Conservation (phyloP, 2,113 vertebrate species). For the Chamaetylas fuelleborni region DNA sequence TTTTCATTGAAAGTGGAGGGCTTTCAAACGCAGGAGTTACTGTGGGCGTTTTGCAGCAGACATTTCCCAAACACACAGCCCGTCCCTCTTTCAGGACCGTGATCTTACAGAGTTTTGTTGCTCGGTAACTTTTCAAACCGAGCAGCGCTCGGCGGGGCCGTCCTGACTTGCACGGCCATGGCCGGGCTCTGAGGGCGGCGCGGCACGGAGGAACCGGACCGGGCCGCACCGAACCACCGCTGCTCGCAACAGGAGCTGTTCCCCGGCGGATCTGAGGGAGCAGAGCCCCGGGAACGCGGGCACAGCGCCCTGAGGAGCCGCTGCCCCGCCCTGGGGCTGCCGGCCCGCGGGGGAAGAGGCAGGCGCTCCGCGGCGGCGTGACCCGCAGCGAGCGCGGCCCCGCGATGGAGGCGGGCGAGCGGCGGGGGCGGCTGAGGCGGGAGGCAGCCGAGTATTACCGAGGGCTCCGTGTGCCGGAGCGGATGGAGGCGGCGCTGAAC, state of each 20-base stretch:
- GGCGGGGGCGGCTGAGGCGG: neutral
- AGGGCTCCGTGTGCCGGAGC: slow-evolving; percentile 59
- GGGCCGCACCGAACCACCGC: no score
- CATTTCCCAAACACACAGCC: slow-evolving; percentile 19
- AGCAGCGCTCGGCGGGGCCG: neutral
- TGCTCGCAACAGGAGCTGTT: no score
- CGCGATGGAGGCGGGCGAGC: neutral
- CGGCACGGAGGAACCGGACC: neutral
- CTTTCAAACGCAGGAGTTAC: slow-evolving; percentile 33
- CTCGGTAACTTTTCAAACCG: neutral
- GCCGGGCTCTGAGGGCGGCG: neutral
- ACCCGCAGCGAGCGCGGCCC: neutral
- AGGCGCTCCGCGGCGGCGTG: neutral
- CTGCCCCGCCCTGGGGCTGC: no score
- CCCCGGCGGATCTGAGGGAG: no score
- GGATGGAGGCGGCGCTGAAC: slow-evolving; percentile 78
- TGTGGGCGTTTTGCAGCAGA: neutral
- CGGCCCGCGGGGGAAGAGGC: neutral
- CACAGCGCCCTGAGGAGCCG: no score
- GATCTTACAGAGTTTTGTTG: neutral
- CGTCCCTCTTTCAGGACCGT: neutral
- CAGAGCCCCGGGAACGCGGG: no score
- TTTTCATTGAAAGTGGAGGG: slow-evolving; percentile 37
- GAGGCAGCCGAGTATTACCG: slow-evolving; percentile 78
- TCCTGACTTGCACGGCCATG: neutral